Percentiles rank a stretch among this genome's conserved stretches.
phyloP scores from a whole-genome alignment of 1,140 invertebrate genomes.

The Drosophila teissieri region DNA sequence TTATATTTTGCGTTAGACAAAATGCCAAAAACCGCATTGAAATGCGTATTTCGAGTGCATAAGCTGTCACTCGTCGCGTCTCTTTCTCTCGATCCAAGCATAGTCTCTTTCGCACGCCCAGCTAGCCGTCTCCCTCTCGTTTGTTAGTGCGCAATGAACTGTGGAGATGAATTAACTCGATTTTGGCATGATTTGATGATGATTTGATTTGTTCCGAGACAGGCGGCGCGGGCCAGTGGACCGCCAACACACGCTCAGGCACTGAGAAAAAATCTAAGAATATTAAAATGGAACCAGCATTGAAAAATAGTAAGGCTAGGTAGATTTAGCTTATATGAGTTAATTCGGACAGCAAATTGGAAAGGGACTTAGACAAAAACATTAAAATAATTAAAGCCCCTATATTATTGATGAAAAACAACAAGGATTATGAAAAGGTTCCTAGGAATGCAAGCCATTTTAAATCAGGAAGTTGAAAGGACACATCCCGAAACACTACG shows the following conservation, averaged over 20 bases:
- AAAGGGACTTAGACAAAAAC: too few relatives aligned
- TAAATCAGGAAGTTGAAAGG: too few relatives aligned
- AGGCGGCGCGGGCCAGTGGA: slow-evolving; percentile 29
- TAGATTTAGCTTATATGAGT: too few relatives aligned
- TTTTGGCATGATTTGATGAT: slow-evolving; percentile 77
- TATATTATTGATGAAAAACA: too few relatives aligned
- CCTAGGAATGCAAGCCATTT: too few relatives aligned
- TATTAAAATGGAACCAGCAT: too few relatives aligned
- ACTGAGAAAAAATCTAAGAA: not conserved
- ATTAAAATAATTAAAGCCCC: too few relatives aligned
- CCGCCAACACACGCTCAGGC: slow-evolving; percentile 6
- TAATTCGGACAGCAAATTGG: too few relatives aligned
- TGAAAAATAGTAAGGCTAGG: too few relatives aligned
- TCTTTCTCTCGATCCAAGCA: not conserved
- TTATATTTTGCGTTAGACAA: slow-evolving; percentile 64
- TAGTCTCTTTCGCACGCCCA: not conserved
- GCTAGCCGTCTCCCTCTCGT: slow-evolving; percentile 26
- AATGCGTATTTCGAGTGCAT: slow-evolving; percentile 49
- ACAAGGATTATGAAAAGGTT: too few relatives aligned
- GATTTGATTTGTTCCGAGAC: slow-evolving; percentile 71
- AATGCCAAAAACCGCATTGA: slow-evolving; percentile 54
- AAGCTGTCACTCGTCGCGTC: slow-evolving; percentile 14
- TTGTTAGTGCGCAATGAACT: slow-evolving; percentile 74
- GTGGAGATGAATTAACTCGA: slow-evolving; percentile 72
- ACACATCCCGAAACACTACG: too few relatives aligned